Percentiles rank a stretch among this genome's conserved stretches.
phyloP scores from a whole-genome alignment of 2,888 invertebrate genomes.

The Caenorhabditis sp. region DNA sequence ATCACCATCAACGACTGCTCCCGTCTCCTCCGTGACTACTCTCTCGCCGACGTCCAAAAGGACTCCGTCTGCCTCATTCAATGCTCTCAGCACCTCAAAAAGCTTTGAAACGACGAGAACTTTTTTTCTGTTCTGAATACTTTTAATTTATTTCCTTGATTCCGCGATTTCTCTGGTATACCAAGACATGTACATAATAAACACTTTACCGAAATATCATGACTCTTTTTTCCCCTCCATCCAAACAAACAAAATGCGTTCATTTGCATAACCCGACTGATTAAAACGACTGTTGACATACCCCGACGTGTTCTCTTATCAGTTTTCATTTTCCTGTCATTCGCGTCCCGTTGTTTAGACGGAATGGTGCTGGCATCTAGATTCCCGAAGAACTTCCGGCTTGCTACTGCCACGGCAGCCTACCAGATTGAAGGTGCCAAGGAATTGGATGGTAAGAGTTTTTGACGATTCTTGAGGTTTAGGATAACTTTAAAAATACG shows the following conservation, averaged over 20 bases:
- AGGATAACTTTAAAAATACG: no score
- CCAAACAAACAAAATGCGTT: constrained; percentile 32
- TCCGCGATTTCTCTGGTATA: constrained; percentile 32
- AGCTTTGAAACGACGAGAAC: constrained; percentile 33
- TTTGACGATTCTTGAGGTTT: neutral
- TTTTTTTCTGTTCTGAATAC: no score
- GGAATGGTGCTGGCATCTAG: constrained; percentile 43
- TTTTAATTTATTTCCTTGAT: constrained; percentile 35
- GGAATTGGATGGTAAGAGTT: constrained; percentile 61
- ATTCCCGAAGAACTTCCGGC: constrained; percentile 73
- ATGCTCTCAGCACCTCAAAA: constrained; percentile 67
- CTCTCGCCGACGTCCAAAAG: constrained; percentile 57
- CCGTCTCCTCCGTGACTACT: constrained; percentile 48
- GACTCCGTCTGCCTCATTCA: constrained; percentile 73
- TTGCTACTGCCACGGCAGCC: constrained; percentile 74
- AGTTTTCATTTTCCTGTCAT: constrained; percentile 5
- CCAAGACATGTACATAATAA: constrained; percentile 51
- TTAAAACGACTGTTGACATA: constrained; percentile 4
- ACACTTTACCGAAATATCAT: constrained; percentile 6
- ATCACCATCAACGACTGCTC: constrained; percentile 75
- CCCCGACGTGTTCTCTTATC: constrained; percentile 36
- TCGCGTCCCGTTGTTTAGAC: neutral
- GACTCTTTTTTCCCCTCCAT: neutral
- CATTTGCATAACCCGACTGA: constrained; percentile 57
- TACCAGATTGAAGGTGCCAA: constrained; percentile 76